Evolutionary conservation across 2,888 invertebrate species (phyloP), one percentile per base, ranked within the genome.

Genomic region (Bugulina stolonifera): DNA sequence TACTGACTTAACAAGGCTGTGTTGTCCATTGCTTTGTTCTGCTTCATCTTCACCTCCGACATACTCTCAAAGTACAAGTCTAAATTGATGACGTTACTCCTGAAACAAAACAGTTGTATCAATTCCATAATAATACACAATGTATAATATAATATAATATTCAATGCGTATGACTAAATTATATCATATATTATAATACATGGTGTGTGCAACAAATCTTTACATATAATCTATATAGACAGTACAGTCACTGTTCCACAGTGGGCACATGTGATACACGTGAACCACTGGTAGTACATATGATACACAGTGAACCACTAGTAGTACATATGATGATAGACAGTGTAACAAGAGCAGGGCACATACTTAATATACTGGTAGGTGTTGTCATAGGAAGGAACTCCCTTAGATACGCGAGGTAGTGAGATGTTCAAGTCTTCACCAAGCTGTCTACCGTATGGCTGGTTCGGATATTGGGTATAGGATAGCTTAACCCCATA

Each of bases 21-120:
- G 64, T 14, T 32, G 27, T 64, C 64, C 64, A 64, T 64, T 14
- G 64, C 64, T 64, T 64, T 64, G 32, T 64, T 64, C 34, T 64
- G 64, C 18, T 64, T 64, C 14, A 64, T 64, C 10, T 64, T 32
- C 2, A n/a, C n/a, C 27, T 64, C 64, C 18, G 32, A 27, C 64
- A 64, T 32, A 14, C 10, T 29, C 34, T 64, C 64, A 34, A 32
- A 64, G n/a, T 64, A 64, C 18, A 64, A 29, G 34, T 64, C 64
- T 32, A 64, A n/a, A n/a, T 64, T 64, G 27, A 27, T 27, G 5
- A 64, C 64, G n/a, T 64, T 64, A 3, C 64, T 32, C n/a, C 64
- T 64, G 32, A 14, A 64, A 57, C n/a, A 22, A 57, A 52, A 14
- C n/a, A n/a, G n/a, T n/a, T n/a, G n/a, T n/a, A n/a, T n/a, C n/a